phyloP scores from a whole-genome alignment of 2,797 vertebrate genomes.

The Chelonia mydas region DNA sequence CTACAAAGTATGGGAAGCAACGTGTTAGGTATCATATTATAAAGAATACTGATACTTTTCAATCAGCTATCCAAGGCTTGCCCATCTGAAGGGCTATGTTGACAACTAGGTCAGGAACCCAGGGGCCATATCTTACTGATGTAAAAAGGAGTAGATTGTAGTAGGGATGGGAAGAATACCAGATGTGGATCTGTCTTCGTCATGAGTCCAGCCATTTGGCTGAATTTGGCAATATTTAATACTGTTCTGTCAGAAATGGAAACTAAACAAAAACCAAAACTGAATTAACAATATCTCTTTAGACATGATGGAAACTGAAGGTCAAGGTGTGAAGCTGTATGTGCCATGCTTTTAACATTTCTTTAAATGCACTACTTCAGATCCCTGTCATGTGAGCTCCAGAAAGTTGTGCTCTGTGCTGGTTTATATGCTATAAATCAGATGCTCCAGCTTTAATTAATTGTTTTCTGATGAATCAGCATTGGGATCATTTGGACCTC shows the following conservation, averaged over 20 bases:
- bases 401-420: neutral
- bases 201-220: neutral
- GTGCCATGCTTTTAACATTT: neutral
- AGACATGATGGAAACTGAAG: fast-evolving
- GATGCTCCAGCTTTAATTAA: neutral
- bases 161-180: neutral
- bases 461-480: neutral
- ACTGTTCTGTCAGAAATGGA: neutral
- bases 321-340: neutral
- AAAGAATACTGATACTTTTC: neutral
- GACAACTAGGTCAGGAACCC: neutral
- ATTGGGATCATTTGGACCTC: neutral
- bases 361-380: neutral
- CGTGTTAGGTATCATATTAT: neutral
- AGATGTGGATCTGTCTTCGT: fast-evolving
- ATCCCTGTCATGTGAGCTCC: neutral
- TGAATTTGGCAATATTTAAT: neutral
- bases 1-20: neutral
- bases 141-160: neutral
- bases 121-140: neutral
- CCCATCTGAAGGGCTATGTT: neutral
- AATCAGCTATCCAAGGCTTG: neutral
- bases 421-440: neutral
- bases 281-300: neutral
- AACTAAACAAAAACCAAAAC: neutral